Conservation (phyloP, 2,888 invertebrate species). For the Hydraecia micacea region DNA sequence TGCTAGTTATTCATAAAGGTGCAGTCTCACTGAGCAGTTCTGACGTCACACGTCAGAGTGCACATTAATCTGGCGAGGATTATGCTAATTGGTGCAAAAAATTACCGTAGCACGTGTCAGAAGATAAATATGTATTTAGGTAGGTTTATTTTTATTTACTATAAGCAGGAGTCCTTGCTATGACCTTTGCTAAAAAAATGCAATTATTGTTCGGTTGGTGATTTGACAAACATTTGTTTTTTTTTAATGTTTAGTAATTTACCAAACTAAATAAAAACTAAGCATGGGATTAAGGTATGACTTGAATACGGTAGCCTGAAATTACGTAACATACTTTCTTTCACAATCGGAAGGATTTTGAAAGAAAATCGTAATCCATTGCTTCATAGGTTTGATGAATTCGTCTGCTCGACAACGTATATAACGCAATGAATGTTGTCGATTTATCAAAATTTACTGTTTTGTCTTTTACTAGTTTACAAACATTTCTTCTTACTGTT, state of each 20-base stretch:
- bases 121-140: background rate
- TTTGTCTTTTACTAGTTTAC: too few species aligned
- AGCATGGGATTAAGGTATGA: too few species aligned
- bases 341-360: too few species aligned
- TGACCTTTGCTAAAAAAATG: background rate
- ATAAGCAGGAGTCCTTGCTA: background rate
- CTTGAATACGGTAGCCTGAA: too few species aligned
- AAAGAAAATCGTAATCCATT: too few species aligned
- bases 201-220: background rate
- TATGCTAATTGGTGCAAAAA: slow-evolving; percentile 24
- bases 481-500: too few species aligned
- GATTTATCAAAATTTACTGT: too few species aligned
- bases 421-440: too few species aligned
- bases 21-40: background rate
- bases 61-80: background rate
- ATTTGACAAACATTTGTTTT: background rate
- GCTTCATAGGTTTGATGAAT: too few species aligned
- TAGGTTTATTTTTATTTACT: slow-evolving; percentile 4
- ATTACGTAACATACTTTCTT: too few species aligned
- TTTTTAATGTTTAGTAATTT: background rate
- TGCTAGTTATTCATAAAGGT: background rate
- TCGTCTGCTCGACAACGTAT: too few species aligned
- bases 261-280: background rate
- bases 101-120: background rate
- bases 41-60: background rate